Base-by-base conservation (phyloP, 1,140 invertebrate genomes). In the Lordiphosa clarofinis region DNA sequence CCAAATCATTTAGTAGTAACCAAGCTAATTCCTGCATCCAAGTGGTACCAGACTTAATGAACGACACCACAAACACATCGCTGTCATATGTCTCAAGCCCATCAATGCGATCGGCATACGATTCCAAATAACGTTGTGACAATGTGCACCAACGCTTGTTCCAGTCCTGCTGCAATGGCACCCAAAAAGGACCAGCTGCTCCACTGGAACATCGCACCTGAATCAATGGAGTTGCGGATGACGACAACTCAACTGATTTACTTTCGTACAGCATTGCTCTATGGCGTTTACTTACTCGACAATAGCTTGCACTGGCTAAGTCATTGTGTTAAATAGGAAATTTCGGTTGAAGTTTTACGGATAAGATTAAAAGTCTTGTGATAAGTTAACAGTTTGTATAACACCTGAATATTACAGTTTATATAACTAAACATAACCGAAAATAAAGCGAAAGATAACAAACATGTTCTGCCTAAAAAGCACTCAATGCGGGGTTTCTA, bases 11-110 rank as follows among this genome's bases (percentile, higher is more conserved):
- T 43, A 90, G 75, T 36, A 94, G 86, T 1, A 92, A 67, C 91
- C 92, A 94, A 1, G 92, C 88, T 81, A 94, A 89, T 74, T 94
- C 93, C 87, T 94, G 92, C 4, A 91, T 91, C 92, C 92, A 93
- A 11, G 93, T 93, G 4, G 93, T 93, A 4, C 92, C 73, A 43
- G 50, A 44, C 88, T 63, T 87, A 31, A 90, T 91, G 75, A 87
- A 91, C 38, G 89, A 87, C 2, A 90, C 88, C 42, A 92, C 67
- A 89, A 90, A 91, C 4, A 91, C 73, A 81, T 92, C 91, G 74
- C 90, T 89, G 3, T 74, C 54, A 31, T 86, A 56, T 0, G 91
- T 86, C 40, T 55, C 38, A 33, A 81, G 53, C 11, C 53, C 46
- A 37, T 58, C 12, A 3, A 70, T 48, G 2, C 46, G 58, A 12